Evolutionary conservation across 2,113 vertebrate species (phyloP).

Genomic region (Prunella himalayana): DNA sequence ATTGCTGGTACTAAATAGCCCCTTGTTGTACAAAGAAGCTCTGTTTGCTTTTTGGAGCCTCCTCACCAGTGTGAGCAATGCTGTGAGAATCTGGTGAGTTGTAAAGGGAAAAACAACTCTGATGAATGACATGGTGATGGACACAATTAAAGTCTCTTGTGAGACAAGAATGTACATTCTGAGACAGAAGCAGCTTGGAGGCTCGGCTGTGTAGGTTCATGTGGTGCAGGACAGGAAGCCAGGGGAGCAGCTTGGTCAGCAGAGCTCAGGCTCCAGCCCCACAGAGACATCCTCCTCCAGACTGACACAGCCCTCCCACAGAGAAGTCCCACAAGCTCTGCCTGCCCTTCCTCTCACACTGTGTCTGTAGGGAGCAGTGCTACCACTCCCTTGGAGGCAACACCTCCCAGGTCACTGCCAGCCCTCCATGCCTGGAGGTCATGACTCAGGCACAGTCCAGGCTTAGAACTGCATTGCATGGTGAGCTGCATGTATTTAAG

Average conservation of each 20-base stretch:
- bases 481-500: neutral
- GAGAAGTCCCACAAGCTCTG: neutral
- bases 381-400: neutral
- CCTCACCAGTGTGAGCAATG: neutral
- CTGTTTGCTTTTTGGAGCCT: constrained; percentile 5
- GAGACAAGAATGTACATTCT: neutral
- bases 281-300: neutral
- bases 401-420: neutral
- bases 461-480: neutral
- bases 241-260: neutral
- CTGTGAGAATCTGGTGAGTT: constrained; percentile 22
- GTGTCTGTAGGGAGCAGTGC: neutral
- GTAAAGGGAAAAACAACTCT: neutral
- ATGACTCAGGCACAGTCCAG: neutral
- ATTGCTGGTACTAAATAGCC: neutral
- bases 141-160: neutral
- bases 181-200: neutral
- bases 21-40: neutral
- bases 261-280: neutral
- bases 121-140: neutral
- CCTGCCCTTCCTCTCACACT: neutral
- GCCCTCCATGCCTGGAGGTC: neutral
- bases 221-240: neutral
- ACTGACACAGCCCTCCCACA: neutral
- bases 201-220: neutral